Base-by-base conservation (phyloP, 30 jellyfish, hydroid and myxozoan species). In the Cassiopea xamachana region DNA sequence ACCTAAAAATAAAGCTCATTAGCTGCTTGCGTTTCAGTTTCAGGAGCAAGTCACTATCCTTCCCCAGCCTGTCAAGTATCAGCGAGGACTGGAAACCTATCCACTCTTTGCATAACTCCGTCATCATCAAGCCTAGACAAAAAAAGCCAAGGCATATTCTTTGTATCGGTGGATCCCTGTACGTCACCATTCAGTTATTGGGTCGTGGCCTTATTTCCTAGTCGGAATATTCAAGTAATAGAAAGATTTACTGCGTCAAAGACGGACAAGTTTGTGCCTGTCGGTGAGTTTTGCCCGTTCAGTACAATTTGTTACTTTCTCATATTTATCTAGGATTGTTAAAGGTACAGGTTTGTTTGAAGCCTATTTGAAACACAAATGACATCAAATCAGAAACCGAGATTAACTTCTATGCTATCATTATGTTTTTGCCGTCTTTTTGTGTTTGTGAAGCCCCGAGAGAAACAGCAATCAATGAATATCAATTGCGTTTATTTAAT, bases 1-100 rank as follows among this genome's bases (percentile, higher is more conserved):
- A 27, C 39, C 39, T 27, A 27, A 27, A 27, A 27, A 27, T 27
- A 27, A 27, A 27, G 39, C 39, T 27, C 39, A 27, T 27, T 27
- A 27, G 39, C 39, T 73, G 82, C 16, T 39, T 6, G 5, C 60
- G 0, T 71, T 49, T 14, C 60, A 90, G 97, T 82, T 67, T 68
- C 93, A 68, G 97, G 97, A 80, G 92, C 97, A 6, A 90, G 97
- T 60, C 48, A 14, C 49, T 83, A 82, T 80, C 83, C 97, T 46
- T 48, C 97, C 8, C 97, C 93, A 1, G 85, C 75, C 19, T 90
- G 97, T 71, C 85, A 79, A 83, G 61, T 7, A 17, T 64, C 97
- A 59, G 75, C 73, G 62, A 77, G 93, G 48, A 90, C 93, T 18
- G 97, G 97, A 67, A 84, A 90, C 80, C 86, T 50, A 19, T 90